These are phyloP conservation scores for Lasioglossum malachurum DNA, from an alignment of 2,888 invertebrate genomes.

Conservation along the genomic window DNA sequence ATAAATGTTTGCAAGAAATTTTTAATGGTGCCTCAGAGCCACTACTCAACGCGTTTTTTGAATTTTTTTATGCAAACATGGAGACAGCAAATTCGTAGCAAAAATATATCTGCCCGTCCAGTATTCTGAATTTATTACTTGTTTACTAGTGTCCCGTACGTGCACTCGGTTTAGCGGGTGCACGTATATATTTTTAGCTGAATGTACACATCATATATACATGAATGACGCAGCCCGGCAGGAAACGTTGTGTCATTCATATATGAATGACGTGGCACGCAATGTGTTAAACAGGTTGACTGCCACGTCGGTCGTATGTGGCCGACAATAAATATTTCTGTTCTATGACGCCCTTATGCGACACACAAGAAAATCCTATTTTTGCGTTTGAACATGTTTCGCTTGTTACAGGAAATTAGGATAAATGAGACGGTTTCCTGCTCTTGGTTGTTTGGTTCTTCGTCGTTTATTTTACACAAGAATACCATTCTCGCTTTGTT, in stretches of 20 bases:
- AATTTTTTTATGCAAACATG: not conserved
- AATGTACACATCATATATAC: not conserved
- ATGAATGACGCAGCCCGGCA: not conserved
- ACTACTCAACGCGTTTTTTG: not conserved
- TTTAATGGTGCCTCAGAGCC: too few relatives aligned
- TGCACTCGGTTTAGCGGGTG: not conserved
- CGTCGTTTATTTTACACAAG: not conserved
- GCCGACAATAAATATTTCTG: not conserved
- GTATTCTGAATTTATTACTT: not conserved
- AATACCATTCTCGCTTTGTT: not conserved
- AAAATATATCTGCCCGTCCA: not conserved
- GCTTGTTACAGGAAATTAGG: not conserved
- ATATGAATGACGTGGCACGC: conserved; percentile 1
- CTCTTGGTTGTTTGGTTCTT: not conserved
- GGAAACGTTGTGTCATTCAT: not conserved
- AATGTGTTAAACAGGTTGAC: not conserved
- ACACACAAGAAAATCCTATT: not conserved
- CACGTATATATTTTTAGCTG: not conserved
- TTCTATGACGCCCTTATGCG: not conserved
- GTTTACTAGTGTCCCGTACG: not conserved
- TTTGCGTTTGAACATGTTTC: not conserved
- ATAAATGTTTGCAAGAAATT: too few relatives aligned
- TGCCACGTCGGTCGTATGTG: not conserved
- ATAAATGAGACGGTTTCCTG: not conserved
- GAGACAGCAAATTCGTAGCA: not conserved